A percentile compares a stretch with the other conserved stretches of the same genome.
These are phyloP conservation scores for Apaloderma vittatum DNA, from an alignment of 2,113 vertebrate genomes.

Conservation along the genomic window DNA sequence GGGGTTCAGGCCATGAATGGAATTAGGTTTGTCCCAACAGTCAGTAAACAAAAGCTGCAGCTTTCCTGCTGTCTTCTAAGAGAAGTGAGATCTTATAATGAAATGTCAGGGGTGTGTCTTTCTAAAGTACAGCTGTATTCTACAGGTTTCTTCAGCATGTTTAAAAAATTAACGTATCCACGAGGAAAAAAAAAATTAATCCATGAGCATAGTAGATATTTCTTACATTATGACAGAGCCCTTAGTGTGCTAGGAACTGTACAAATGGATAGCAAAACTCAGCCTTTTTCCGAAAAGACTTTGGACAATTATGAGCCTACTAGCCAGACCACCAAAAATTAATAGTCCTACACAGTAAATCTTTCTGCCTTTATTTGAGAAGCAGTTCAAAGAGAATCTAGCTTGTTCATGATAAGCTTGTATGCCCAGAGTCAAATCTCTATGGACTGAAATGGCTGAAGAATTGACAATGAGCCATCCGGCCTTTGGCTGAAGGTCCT, in stretches of 20 bases:
- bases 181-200: neutral
- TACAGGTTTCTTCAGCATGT: neutral
- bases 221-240: neutral
- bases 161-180: neutral
- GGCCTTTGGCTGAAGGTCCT: neutral
- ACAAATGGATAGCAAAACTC: neutral
- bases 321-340: neutral
- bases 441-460: neutral
- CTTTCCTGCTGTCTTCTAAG: conserved; percentile 20
- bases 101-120: conserved; percentile 7
- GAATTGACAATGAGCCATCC: neutral
- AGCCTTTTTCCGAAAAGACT: neutral
- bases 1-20: neutral
- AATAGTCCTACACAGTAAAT: neutral
- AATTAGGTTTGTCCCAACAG: neutral
- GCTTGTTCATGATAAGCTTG: neutral
- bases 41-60: neutral
- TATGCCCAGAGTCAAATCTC: neutral
- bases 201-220: neutral
- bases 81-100: neutral
- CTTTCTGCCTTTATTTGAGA: neutral
- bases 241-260: neutral
- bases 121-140: neutral
- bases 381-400: neutral
- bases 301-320: neutral